Percentiles rank a stretch among this genome's conserved stretches.
These are phyloP conservation scores for Eristalis intricaria DNA, from an alignment of 2,888 invertebrate species.

Conservation along the genomic window DNA sequence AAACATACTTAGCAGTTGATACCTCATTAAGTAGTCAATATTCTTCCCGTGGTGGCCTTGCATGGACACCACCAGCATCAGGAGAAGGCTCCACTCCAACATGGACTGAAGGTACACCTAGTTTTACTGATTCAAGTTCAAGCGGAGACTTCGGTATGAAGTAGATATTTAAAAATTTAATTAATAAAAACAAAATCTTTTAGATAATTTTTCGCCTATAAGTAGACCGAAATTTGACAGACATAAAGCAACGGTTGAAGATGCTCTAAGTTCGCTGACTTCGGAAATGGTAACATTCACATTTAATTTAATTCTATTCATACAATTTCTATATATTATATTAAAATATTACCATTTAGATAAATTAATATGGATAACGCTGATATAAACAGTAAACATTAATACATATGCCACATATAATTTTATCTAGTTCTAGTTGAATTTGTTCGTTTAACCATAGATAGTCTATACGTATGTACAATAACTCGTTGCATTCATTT, in stretches of 20 bases:
- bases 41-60: conserved; percentile 82
- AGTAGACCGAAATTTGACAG: conserved; percentile 81
- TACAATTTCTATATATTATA: neutral
- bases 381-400: conserved; percentile 40
- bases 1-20: conserved; percentile 83
- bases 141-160: conserved; percentile 89
- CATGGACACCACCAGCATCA: conserved; percentile 92
- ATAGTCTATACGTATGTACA: conserved; percentile 64
- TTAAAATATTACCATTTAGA: conserved; percentile 10
- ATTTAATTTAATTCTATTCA: neutral
- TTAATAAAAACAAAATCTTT: conserved; percentile 69
- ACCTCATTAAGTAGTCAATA: conserved; percentile 82
- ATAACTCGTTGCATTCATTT: conserved; percentile 71
- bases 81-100: conserved; percentile 97
- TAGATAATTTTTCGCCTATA: conserved; percentile 82
- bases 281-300: conserved; percentile 88
- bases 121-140: conserved; percentile 98
- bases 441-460: conserved; percentile 68
- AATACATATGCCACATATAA: conserved; percentile 65
- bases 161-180: conserved; percentile 49
- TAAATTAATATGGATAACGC: conserved; percentile 55
- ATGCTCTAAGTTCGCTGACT: conserved; percentile 90
- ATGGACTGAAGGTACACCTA: conserved; percentile 99
- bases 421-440: conserved; percentile 63
- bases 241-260: conserved; percentile 85